Conservation (phyloP, 2,888 invertebrate genomes). For the Meiosimyza platycephala region DNA sequence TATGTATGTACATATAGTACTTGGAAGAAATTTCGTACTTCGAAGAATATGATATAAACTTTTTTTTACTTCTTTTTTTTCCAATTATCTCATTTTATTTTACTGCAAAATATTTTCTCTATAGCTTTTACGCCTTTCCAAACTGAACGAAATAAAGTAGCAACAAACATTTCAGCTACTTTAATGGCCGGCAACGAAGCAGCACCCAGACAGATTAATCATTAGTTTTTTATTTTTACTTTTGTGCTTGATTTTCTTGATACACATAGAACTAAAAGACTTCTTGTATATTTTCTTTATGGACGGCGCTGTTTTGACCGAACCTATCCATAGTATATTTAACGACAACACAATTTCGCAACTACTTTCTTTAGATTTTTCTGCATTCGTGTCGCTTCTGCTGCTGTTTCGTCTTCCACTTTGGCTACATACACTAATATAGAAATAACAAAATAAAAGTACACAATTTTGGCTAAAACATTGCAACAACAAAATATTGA, state of each 20-base stretch:
- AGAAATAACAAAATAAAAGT: constrained; percentile 7
- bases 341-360: constrained; percentile 18
- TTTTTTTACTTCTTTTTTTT: too few relatives aligned
- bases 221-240: neutral
- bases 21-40: too few relatives aligned
- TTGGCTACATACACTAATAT: neutral
- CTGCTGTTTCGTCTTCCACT: neutral
- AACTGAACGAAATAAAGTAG: neutral
- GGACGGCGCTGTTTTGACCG: neutral
- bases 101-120: too few relatives aligned
- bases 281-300: neutral
- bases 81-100: too few relatives aligned
- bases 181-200: neutral
- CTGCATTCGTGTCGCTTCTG: neutral
- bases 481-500: constrained; percentile 2
- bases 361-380: constrained; percentile 17
- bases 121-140: neutral
- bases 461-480: constrained; percentile 25
- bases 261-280: too few relatives aligned
- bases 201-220: neutral
- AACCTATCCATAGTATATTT: neutral
- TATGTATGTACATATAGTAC: too few relatives aligned
- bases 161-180: constrained; percentile 2
- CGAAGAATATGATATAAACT: too few relatives aligned
- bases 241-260: neutral